These are phyloP conservation scores for Schizopygopsis pylzovi DNA, from an alignment of 2,797 vertebrate genomes.

Conservation along the genomic window DNA sequence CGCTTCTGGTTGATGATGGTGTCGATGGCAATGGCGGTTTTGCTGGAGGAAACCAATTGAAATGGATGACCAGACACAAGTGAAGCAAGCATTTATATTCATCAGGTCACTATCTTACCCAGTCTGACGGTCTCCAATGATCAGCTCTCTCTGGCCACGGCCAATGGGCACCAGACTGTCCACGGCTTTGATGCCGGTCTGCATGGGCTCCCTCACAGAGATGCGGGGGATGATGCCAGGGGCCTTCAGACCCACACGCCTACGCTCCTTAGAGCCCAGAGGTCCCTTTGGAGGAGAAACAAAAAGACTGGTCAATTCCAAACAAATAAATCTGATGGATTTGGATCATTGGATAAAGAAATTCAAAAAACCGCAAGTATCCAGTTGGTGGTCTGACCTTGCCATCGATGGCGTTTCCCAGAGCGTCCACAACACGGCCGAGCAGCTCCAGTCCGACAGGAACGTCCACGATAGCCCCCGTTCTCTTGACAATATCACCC, in stretches of 20 bases:
- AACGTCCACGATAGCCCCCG: constrained; percentile 95
- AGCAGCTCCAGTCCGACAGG: constrained; percentile 92
- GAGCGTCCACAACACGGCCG: constrained; percentile 92
- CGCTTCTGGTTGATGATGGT: constrained; percentile 99
- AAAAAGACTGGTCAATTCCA: neutral
- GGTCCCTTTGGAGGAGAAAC: constrained; percentile 78
- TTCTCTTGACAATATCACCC: constrained; percentile 95
- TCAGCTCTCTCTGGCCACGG: constrained; percentile 96
- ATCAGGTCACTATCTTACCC: constrained; percentile 78
- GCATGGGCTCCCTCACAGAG: constrained; percentile 97
- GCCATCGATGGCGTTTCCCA: constrained; percentile 95
- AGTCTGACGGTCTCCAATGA: constrained; percentile 97
- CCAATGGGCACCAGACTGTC: constrained; percentile 98
- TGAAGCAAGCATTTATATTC: neutral
- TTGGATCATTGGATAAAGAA: neutral
- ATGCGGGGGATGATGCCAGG: constrained; percentile 97
- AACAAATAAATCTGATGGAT: neutral
- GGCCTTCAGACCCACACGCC: constrained; percentile 95
- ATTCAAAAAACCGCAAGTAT: neutral
- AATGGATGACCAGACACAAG: neutral
- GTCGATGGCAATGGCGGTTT: constrained; percentile 98
- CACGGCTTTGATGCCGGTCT: constrained; percentile 97
- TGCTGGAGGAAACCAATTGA: constrained; percentile 73
- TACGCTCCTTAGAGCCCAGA: constrained; percentile 81
- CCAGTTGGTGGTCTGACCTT: constrained; percentile 78